These are phyloP conservation scores for Syndactyla subalaris DNA, from an alignment of 2,797 vertebrate genomes.

Conservation along the genomic window DNA sequence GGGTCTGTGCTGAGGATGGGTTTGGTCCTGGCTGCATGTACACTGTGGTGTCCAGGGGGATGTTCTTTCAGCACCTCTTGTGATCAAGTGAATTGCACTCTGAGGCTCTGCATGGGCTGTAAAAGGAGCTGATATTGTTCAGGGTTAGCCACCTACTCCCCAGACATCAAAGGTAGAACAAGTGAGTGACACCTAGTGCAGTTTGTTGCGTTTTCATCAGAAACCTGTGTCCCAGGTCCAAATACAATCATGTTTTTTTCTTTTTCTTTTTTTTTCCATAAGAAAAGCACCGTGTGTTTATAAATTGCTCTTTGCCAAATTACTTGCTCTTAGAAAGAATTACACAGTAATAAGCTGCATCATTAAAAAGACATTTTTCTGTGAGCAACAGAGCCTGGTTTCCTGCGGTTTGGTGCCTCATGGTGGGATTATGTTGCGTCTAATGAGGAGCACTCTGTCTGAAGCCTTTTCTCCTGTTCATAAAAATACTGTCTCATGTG, in stretches of 20 bases:
- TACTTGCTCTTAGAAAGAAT: not conserved
- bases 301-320: not conserved
- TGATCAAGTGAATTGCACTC: not conserved
- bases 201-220: not conserved
- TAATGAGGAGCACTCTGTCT: conserved; percentile 40
- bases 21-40: not conserved
- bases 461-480: conserved; percentile 37
- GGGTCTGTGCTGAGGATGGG: not conserved
- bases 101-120: not conserved
- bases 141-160: not conserved
- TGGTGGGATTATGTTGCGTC: not conserved
- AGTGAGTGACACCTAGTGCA: not conserved
- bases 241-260: not conserved
- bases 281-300: not conserved
- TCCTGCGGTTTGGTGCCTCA: not conserved
- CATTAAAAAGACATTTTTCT: conserved; percentile 32
- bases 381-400: conserved; percentile 1
- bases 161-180: not conserved
- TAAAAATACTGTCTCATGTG: not conserved
- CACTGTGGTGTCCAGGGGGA: accelerated
- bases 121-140: not conserved
- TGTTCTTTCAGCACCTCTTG: not conserved
- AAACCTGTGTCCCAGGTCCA: not conserved
- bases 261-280: not conserved
- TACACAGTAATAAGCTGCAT: conserved; percentile 9